A percentile compares a stretch with the other conserved stretches of the same genome.
These are phyloP conservation scores for Panagrolaimus sp. DNA, from an alignment of 1,140 invertebrate genomes.

Conservation along the genomic window DNA sequence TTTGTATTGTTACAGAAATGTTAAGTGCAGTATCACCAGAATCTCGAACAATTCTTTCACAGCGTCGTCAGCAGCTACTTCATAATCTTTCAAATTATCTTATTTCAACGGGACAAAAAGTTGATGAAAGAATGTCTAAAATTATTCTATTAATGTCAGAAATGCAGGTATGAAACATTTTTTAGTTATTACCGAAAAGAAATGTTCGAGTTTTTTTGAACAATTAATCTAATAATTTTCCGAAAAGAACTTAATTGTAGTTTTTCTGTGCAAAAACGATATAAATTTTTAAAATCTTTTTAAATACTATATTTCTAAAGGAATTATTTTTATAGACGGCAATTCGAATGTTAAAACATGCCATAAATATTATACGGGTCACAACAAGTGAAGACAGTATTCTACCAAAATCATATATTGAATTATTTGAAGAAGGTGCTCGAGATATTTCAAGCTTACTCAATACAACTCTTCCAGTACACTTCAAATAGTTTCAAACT, in stretches of 20 bases:
- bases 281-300: too few species aligned
- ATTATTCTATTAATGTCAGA: neutral
- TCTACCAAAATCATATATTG: conserved; percentile 1
- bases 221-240: too few species aligned
- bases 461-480: neutral
- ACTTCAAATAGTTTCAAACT: neutral
- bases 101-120: conserved; percentile 6
- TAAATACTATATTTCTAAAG: neutral
- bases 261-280: too few species aligned
- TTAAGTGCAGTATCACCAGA: neutral
- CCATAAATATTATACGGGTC: conserved; percentile 10
- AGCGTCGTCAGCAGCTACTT: neutral
- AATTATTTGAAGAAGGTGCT: neutral
- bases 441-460: neutral
- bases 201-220: too few species aligned
- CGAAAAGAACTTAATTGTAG: too few species aligned
- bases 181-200: too few species aligned
- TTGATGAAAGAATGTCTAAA: neutral
- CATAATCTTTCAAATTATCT: neutral
- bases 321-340: neutral
- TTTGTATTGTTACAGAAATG: too few species aligned
- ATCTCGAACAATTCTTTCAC: neutral
- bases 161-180: conserved; percentile 10
- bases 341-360: neutral
- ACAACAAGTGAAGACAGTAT: neutral